A percentile compares a stretch with the other conserved stretches of the same genome.
phyloP scores from a whole-genome alignment of 2,113 vertebrate genomes.

The Aegotheles bennettii region DNA sequence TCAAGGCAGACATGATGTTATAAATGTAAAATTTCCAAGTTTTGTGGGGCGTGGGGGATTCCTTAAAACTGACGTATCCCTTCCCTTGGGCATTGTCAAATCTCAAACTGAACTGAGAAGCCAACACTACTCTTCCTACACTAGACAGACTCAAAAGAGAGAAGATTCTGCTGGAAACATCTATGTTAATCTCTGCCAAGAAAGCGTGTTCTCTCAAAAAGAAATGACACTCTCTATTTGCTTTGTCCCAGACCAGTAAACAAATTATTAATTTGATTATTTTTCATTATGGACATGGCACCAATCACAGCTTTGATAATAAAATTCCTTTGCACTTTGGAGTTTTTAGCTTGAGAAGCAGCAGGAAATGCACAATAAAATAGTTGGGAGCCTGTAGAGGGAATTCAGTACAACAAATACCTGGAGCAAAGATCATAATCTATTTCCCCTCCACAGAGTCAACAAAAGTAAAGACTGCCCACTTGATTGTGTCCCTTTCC shows the following conservation, averaged over 20 bases:
- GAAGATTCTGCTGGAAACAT: constrained; percentile 50
- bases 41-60: constrained; percentile 57
- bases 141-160: constrained; percentile 12
- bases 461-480: constrained; percentile 16
- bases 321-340: not conserved
- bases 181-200: not conserved
- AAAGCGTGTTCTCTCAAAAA: constrained; percentile 27
- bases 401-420: constrained; percentile 33
- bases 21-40: constrained; percentile 51
- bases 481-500: constrained; percentile 29
- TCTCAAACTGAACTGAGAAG: constrained; percentile 26
- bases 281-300: not conserved
- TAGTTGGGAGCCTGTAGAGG: not conserved
- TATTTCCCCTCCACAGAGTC: not conserved
- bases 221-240: not conserved
- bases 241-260: constrained; percentile 20
- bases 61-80: constrained; percentile 49
- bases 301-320: not conserved
- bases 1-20: constrained; percentile 56
- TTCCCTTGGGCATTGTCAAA: constrained; percentile 50
- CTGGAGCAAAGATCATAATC: constrained; percentile 40
- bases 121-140: constrained; percentile 18
- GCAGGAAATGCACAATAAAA: not conserved
- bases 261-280: not conserved
- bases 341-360: not conserved